Percentiles rank a stretch among this genome's conserved stretches.
Evolutionary conservation across 2,113 vertebrate genomes (phyloP).

Genomic region (Picathartes gymnocephalus): DNA sequence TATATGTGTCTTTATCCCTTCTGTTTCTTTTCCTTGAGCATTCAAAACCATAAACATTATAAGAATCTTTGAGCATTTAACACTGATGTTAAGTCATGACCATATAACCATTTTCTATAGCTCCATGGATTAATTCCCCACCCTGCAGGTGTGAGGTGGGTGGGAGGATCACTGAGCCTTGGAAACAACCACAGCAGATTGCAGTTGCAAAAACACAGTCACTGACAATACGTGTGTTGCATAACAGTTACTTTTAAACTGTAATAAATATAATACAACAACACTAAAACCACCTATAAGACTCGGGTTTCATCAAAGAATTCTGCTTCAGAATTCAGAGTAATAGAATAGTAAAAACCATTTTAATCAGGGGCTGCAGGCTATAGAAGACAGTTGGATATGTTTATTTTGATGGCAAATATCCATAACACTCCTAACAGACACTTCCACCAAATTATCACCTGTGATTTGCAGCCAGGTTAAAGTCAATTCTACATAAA

Average conservation of each 20-base stretch:
- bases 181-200: not conserved
- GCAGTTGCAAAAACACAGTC: not conserved
- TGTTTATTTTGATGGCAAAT: not conserved
- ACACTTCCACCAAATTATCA: not conserved
- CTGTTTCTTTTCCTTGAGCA: not conserved
- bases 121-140: not conserved
- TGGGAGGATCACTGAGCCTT: not conserved
- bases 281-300: not conserved
- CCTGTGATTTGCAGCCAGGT: not conserved
- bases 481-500: not conserved
- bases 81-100: not conserved
- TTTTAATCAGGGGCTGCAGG: not conserved
- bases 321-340: not conserved
- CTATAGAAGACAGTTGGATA: not conserved
- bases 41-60: not conserved
- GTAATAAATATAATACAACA: not conserved
- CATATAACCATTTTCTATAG: not conserved
- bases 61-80: not conserved
- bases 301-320: not conserved
- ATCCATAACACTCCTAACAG: not conserved
- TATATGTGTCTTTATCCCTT: not conserved
- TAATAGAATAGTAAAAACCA: not conserved
- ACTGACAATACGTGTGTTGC: not conserved
- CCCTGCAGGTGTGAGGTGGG: not conserved
- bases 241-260: not conserved